phyloP scores from a whole-genome alignment of 2,113 vertebrate genomes.

The Sphaerodactylus townsendi region DNA sequence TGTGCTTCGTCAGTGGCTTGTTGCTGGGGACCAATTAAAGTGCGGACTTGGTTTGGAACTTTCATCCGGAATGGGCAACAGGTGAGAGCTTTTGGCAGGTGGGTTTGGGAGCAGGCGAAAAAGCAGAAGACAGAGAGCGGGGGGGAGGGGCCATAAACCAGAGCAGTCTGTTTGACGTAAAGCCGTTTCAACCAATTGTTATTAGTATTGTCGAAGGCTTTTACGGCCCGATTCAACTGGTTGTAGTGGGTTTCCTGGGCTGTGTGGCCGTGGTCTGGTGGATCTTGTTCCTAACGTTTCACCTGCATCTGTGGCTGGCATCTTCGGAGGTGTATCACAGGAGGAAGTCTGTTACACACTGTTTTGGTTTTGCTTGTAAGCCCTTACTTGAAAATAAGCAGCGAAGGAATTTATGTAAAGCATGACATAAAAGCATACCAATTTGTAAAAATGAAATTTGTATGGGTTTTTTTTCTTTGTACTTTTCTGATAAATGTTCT shows the following conservation, averaged over 20 bases:
- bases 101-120: neutral
- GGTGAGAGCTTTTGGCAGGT: conserved; percentile 68
- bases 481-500: conserved; percentile 70
- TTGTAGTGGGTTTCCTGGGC: too few relatives aligned
- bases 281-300: too few relatives aligned
- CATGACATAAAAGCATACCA: conserved; percentile 52
- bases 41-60: conserved; percentile 98
- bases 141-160: too few relatives aligned
- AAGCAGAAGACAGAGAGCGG: neutral
- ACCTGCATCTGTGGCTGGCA: too few relatives aligned
- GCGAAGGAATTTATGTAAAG: conserved; percentile 42
- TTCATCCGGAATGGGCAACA: conserved; percentile 98
- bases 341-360: too few relatives aligned
- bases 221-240: too few relatives aligned
- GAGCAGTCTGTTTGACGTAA: too few relatives aligned
- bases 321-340: too few relatives aligned
- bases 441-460: conserved; percentile 26
- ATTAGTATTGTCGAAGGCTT: too few relatives aligned
- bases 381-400: conserved; percentile 54
- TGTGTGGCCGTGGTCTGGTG: too few relatives aligned
- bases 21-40: conserved; percentile 96
- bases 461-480: conserved; percentile 45
- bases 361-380: conserved; percentile 50
- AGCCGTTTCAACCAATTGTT: too few relatives aligned
- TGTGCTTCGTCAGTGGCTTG: conserved; percentile 95